Conservation (phyloP, 1,140 invertebrate genomes). For the Lepeophtheirus salmonis region DNA sequence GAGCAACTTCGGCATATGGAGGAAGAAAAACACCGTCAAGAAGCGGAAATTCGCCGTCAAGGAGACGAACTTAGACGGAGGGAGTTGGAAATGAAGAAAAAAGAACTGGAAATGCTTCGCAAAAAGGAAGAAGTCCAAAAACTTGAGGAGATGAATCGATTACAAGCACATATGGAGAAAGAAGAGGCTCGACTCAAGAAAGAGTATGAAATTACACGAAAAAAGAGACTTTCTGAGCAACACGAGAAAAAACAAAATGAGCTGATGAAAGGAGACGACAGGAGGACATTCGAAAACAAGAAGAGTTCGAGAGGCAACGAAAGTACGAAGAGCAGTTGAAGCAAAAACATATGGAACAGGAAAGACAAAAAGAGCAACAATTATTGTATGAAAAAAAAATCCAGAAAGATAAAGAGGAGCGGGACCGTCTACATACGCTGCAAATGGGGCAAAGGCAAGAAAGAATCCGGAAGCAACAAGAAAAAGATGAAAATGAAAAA, state of each 20-base stretch:
- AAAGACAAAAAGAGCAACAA: neutral
- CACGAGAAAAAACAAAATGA: too few relatives aligned
- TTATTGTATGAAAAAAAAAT: neutral
- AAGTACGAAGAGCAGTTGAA: neutral
- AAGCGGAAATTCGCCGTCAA: neutral
- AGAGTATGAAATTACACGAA: neutral
- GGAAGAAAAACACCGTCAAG: neutral
- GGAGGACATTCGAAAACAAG: neutral
- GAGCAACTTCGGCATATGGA: neutral
- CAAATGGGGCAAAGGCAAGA: neutral
- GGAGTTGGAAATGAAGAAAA: neutral
- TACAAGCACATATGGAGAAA: neutral
- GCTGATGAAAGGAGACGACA: neutral
- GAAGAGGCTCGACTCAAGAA: neutral
- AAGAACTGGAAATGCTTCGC: neutral
- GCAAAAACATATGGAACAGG: neutral
- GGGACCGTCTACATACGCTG: neutral
- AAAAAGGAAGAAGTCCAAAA: neutral
- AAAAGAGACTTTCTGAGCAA: neutral
- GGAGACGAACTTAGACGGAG: neutral
- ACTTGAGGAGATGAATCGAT: neutral
- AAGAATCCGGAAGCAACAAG: neutral
- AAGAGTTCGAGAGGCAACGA: neutral
- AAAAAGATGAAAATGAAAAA: neutral
- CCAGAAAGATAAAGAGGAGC: neutral